Percentiles rank a stretch among this genome's conserved stretches.
phyloP scores from a whole-genome alignment of 2,113 vertebrate genomes.

The Corythoichthys haematopterus region DNA sequence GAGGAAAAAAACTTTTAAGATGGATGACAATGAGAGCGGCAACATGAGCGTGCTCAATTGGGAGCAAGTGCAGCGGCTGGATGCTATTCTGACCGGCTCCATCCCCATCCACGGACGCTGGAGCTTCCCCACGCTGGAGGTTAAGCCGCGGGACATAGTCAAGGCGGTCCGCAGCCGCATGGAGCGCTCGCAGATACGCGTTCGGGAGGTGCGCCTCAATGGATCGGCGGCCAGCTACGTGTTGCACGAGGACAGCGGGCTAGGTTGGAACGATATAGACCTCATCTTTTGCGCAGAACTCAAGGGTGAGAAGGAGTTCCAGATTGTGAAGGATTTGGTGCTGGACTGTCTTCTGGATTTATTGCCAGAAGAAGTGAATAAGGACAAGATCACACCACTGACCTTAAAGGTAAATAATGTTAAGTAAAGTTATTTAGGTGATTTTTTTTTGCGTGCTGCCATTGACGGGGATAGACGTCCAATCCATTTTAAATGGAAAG shows the following conservation, averaged over 20 bases:
- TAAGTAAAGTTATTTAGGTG: background rate
- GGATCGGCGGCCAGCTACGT: constrained; percentile 96
- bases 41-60: constrained; percentile 90
- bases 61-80: constrained; percentile 96
- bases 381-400: constrained; percentile 92
- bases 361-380: constrained; percentile 95
- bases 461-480: background rate
- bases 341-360: constrained; percentile 95
- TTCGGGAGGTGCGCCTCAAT: constrained; percentile 92
- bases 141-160: constrained; percentile 92
- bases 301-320: constrained; percentile 89
- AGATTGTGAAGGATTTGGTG: constrained; percentile 92
- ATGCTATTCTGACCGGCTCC: constrained; percentile 86
- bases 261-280: constrained; percentile 98
- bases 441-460: background rate
- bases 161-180: constrained; percentile 89
- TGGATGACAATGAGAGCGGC: constrained; percentile 79
- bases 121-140: constrained; percentile 94
- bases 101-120: constrained; percentile 97
- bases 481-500: too few relatives aligned
- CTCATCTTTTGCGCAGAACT: constrained; percentile 95
- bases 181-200: constrained; percentile 82
- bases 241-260: constrained; percentile 93
- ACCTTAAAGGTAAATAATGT: constrained; percentile 85
- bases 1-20: constrained; percentile 38